Conservation (phyloP, 2,113 vertebrate genomes). For the Bungarus multicinctus region DNA sequence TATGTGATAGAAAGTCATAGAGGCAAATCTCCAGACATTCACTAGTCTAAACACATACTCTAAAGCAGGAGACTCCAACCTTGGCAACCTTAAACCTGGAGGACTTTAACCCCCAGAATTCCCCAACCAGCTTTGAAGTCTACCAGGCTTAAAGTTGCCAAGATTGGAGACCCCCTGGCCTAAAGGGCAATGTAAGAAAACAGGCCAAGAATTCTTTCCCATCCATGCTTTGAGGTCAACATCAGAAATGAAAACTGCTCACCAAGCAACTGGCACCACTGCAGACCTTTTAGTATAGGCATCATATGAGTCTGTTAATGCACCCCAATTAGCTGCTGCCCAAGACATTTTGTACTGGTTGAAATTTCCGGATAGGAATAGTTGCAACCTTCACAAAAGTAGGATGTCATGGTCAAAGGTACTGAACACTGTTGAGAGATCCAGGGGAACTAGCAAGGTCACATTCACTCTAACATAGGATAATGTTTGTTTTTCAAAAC, state of each 20-base stretch:
- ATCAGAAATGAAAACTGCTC: not conserved
- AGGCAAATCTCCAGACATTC: not conserved
- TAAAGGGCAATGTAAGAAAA: not conserved
- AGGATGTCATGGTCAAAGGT: not conserved
- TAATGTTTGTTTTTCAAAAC: not conserved
- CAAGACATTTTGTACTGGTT: not conserved
- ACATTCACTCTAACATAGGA: not conserved
- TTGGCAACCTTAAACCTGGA: too few species aligned
- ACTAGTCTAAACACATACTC: not conserved
- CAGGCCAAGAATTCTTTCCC: not conserved
- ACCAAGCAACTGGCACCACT: not conserved
- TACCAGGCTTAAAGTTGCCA: too few species aligned
- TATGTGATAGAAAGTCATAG: not conserved
- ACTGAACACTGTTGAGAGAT: not conserved
- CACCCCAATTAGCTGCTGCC: not conserved
- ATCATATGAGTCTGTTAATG: not conserved
- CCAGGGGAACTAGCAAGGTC: not conserved
- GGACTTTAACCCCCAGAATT: too few species aligned
- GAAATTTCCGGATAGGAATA: not conserved
- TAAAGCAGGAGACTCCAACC: too few species aligned
- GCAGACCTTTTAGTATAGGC: not conserved
- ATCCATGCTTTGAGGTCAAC: not conserved
- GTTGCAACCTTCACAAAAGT: not conserved
- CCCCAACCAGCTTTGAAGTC: too few species aligned
- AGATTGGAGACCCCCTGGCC: too few species aligned